phyloP scores from a whole-genome alignment of 64 coral and sea anemone species.

The Hydrozoanthus tunicans region DNA sequence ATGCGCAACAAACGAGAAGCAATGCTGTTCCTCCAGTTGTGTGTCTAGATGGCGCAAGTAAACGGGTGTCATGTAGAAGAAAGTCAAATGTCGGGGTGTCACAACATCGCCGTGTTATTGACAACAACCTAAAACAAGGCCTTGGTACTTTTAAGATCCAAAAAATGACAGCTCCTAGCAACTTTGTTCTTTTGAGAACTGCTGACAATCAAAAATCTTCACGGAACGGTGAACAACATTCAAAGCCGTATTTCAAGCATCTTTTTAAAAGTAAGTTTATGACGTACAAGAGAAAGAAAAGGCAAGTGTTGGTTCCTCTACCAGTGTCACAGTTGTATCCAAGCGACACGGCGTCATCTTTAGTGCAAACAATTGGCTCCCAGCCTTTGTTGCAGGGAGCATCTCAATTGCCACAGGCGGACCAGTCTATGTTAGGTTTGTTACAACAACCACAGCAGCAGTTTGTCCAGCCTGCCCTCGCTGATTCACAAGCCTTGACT shows the following conservation, averaged over 20 bases:
- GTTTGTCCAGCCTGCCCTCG: background rate
- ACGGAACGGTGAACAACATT: background rate
- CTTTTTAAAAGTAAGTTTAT: background rate
- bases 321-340: background rate
- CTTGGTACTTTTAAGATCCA: background rate
- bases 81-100: conserved; percentile 1
- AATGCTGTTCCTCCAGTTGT: background rate
- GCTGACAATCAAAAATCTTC: background rate
- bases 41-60: conserved; percentile 33
- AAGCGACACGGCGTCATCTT: background rate
- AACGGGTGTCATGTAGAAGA: conserved; percentile 34
- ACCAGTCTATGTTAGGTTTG: conserved; percentile 5
- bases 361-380: background rate
- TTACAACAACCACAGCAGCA: conserved; percentile 32
- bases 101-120: background rate
- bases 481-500: background rate
- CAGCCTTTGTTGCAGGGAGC: conserved; percentile 12
- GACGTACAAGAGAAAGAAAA: conserved; percentile 4
- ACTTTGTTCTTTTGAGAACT: background rate
- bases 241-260: background rate
- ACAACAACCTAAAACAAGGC: no score
- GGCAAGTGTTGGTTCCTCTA: conserved; percentile 20
- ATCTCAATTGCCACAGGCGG: background rate
- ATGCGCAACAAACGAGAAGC: conserved; percentile 3
- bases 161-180: background rate